Percentiles rank a stretch among this genome's conserved stretches.
These are phyloP conservation scores for Ophion ellenae DNA, from an alignment of 2,888 invertebrate species.

Conservation along the genomic window DNA sequence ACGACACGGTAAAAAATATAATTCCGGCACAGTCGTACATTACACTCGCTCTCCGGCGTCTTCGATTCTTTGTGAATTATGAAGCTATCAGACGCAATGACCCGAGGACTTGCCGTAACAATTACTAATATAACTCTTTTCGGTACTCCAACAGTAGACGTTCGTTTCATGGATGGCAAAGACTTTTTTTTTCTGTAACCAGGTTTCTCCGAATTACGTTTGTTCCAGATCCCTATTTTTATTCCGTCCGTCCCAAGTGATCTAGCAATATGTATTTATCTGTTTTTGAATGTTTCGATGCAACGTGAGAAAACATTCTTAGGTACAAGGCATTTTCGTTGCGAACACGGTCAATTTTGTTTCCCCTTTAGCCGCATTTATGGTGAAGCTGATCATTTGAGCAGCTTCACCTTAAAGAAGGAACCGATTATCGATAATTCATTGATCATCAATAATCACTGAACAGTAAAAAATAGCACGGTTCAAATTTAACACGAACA, in stretches of 20 bases:
- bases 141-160: slow-evolving; percentile 53
- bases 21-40: slow-evolving; percentile 72
- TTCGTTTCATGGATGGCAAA: neutral
- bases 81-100: slow-evolving; percentile 83
- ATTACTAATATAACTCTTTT: slow-evolving; percentile 82
- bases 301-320: neutral
- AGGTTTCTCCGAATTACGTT: neutral
- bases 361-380: neutral
- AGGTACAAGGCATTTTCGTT: neutral
- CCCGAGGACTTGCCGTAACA: slow-evolving; percentile 78
- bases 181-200: neutral
- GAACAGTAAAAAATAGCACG: neutral
- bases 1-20: slow-evolving; percentile 58
- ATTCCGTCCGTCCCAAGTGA: neutral
- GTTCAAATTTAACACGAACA: neutral
- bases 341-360: neutral
- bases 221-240: neutral
- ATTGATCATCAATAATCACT: neutral
- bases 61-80: slow-evolving; percentile 81
- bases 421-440: no score
- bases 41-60: slow-evolving; percentile 71
- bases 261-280: neutral
- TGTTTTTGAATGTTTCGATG: neutral
- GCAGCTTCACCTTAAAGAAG: no score
- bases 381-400: neutral